phyloP scores from a whole-genome alignment of 2,888 invertebrate species.

The Cenopis cana region DNA sequence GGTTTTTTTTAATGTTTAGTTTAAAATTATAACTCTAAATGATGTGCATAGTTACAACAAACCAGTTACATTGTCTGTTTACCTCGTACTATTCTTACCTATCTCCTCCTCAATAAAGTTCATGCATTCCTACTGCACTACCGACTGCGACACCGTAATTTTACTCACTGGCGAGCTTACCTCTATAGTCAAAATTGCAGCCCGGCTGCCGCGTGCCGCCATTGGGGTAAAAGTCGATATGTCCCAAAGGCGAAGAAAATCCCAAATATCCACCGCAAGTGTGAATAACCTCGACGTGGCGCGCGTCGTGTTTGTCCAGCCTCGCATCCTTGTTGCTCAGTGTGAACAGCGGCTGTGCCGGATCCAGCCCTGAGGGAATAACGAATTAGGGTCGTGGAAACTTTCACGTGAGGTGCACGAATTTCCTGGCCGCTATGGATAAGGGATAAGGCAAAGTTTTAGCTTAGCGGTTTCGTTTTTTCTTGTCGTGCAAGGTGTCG shows the following conservation, averaged over 20 bases:
- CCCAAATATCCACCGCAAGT: constrained; percentile 86
- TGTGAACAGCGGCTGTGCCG: constrained; percentile 84
- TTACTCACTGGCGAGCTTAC: constrained; percentile 53
- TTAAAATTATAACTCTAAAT: no score
- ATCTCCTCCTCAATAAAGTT: not conserved
- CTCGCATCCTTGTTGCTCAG: constrained; percentile 81
- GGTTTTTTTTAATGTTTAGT: no score
- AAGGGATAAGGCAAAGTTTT: constrained; percentile 1
- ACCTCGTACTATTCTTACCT: not conserved
- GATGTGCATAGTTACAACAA: not conserved
- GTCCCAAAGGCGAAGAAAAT: constrained; percentile 84
- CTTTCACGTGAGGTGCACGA: not conserved
- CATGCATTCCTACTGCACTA: not conserved
- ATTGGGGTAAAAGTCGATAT: constrained; percentile 87
- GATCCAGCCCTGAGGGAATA: constrained; percentile 80
- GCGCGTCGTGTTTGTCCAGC: constrained; percentile 84
- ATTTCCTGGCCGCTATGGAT: constrained; percentile 10
- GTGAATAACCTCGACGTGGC: constrained; percentile 86
- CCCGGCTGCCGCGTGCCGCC: constrained; percentile 86
- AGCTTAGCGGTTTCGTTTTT: not conserved
- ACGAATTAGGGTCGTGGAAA: constrained; percentile 13
- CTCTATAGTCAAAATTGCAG: constrained; percentile 82
- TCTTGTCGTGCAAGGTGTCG: not conserved
- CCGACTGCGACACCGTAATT: not conserved
- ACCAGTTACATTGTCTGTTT: not conserved